Conservation (phyloP, 2,888 invertebrate species). For the Mythimna lalbum region DNA sequence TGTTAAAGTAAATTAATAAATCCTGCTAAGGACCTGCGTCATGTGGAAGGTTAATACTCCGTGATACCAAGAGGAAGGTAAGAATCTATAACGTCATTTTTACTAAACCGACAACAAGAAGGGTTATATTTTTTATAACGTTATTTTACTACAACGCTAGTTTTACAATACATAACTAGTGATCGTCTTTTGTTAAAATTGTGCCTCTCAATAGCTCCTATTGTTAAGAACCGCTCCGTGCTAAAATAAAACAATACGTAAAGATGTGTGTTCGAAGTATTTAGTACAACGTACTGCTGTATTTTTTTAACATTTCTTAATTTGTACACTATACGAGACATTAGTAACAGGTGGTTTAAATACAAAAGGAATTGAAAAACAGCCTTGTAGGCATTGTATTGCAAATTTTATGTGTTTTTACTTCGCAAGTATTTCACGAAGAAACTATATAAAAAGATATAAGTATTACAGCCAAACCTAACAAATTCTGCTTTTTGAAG, state of each 20-base stretch:
- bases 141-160: too few species aligned
- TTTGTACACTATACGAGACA: not conserved
- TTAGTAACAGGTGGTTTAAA: conserved; percentile 27
- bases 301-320: conserved; percentile 5
- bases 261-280: not conserved
- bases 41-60: too few species aligned
- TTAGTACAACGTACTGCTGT: not conserved
- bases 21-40: too few species aligned
- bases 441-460: not conserved
- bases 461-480: not conserved
- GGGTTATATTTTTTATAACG: too few species aligned
- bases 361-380: conserved; percentile 25
- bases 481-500: not conserved
- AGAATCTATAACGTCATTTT: too few species aligned
- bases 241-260: not conserved
- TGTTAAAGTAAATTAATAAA: too few species aligned
- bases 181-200: not conserved
- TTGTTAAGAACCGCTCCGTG: not conserved
- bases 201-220: not conserved
- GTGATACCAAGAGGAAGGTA: too few species aligned
- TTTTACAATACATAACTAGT: too few species aligned
- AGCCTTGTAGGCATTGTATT: conserved; percentile 26
- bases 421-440: not conserved
- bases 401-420: conserved; percentile 1
- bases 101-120: too few species aligned